These are phyloP conservation scores for Brassicogethes aeneus DNA, from an alignment of 2,888 invertebrate species.

Conservation along the genomic window DNA sequence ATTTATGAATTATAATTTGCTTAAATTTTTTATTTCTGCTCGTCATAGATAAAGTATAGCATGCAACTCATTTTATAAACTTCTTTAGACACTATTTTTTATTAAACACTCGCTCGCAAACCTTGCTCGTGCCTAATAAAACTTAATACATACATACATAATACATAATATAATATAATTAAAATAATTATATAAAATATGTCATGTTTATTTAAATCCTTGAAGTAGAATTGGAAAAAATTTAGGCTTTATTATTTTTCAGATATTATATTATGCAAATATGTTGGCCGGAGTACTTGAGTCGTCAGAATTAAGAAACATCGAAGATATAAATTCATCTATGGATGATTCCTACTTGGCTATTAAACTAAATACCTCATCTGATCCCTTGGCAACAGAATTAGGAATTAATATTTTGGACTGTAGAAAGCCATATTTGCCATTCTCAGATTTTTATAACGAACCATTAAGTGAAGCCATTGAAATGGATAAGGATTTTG, in stretches of 20 bases:
- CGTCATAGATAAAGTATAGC: too few relatives aligned
- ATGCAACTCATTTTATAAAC: too few relatives aligned
- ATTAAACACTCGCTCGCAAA: too few relatives aligned
- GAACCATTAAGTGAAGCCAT: slow-evolving; percentile 87
- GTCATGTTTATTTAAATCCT: too few relatives aligned
- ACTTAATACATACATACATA: too few relatives aligned
- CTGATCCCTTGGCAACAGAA: slow-evolving; percentile 62
- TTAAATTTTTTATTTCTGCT: too few relatives aligned
- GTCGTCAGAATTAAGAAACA: slow-evolving; percentile 51
- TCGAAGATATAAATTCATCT: slow-evolving; percentile 45
- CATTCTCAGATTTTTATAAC: slow-evolving; percentile 89
- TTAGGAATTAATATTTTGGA: slow-evolving; percentile 70
- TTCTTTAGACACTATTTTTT: too few relatives aligned
- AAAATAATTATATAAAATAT: too few relatives aligned
- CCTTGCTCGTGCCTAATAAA: too few relatives aligned
- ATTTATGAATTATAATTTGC: too few relatives aligned
- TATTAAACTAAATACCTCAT: slow-evolving; percentile 37
- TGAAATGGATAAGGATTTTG: slow-evolving; percentile 91
- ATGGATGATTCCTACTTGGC: slow-evolving; percentile 39
- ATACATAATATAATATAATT: too few relatives aligned
- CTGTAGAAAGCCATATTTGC: slow-evolving; percentile 73
- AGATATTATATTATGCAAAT: slow-evolving; percentile 82
- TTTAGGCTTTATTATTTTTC: slow-evolving; percentile 16
- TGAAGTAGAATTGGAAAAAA: background rate
- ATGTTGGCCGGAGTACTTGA: slow-evolving; percentile 77